Conservation (phyloP, 2,113 vertebrate species). For the Heloderma charlesbogerti region DNA sequence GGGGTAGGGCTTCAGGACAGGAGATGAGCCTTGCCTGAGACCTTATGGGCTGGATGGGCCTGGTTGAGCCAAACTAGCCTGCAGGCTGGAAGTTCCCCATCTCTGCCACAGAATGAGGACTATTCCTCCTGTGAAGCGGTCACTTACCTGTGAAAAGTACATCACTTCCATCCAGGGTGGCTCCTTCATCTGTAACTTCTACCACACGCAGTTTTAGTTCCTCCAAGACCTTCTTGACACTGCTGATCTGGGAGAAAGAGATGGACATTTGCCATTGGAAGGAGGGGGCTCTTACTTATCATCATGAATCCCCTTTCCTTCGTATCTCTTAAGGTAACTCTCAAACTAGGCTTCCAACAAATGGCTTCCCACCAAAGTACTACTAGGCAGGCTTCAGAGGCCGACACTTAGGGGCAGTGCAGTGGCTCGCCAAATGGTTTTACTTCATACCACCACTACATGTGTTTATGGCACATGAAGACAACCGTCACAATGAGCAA, state of each 20-base stretch:
- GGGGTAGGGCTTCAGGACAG: no score
- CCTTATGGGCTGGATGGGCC: no score
- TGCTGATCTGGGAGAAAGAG: constrained; percentile 77
- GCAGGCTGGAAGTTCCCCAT: no score
- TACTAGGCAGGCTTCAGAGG: neutral
- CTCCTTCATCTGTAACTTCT: constrained; percentile 83
- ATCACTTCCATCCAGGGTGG: constrained; percentile 90
- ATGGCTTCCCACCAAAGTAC: neutral
- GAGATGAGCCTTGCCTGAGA: no score
- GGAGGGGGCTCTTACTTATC: neutral
- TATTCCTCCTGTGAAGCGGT: no score
- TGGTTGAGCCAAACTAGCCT: no score
- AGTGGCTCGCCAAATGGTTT: neutral
- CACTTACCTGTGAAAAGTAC: constrained; percentile 86
- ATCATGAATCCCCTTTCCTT: neutral
- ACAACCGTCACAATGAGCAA: no score
- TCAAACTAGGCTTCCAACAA: neutral
- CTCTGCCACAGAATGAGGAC: neutral
- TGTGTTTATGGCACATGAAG: neutral
- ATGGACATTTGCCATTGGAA: neutral
- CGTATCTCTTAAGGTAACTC: neutral
- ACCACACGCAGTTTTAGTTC: constrained; percentile 87
- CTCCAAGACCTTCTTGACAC: constrained; percentile 83
- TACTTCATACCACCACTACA: neutral
- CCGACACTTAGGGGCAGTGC: neutral